A percentile compares a stretch with the other conserved stretches of the same genome.
Conservation (phyloP, 2,797 vertebrate species). For the Peromyscus eremicus region DNA sequence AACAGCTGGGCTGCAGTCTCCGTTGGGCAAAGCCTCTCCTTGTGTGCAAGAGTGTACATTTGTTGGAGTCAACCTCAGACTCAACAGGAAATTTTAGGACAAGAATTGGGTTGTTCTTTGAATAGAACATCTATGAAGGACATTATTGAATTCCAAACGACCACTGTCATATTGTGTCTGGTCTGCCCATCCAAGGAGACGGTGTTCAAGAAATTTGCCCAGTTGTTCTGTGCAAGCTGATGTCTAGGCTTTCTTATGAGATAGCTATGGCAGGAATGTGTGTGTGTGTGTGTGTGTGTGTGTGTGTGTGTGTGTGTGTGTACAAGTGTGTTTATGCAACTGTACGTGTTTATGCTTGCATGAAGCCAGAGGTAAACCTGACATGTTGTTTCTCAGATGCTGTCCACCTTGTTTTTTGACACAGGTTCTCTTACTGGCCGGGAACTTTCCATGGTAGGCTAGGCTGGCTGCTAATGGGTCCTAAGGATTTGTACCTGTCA, state of each 20-base stretch:
- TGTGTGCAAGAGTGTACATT: constrained; percentile 8
- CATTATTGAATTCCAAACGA: constrained; percentile 6
- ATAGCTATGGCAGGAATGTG: not conserved
- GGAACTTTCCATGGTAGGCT: not conserved
- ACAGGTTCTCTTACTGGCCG: not conserved
- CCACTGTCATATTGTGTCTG: not conserved
- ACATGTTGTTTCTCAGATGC: too few relatives aligned
- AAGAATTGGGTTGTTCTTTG: constrained; percentile 28
- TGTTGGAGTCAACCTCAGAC: not conserved
- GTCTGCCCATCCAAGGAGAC: not conserved
- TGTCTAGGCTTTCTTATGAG: not conserved
- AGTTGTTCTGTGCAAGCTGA: not conserved
- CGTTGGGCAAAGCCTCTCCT: constrained; percentile 28
- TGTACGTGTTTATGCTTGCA: not conserved
- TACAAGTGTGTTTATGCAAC: not conserved
- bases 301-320: not conserved
- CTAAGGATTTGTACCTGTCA: not conserved
- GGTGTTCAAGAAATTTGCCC: not conserved
- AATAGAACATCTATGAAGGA: constrained; percentile 5
- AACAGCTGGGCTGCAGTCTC: constrained; percentile 78
- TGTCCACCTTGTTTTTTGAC: not conserved
- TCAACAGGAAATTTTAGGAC: constrained; percentile 5
- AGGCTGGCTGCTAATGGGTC: too few relatives aligned
- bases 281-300: not conserved
- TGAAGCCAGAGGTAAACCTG: not conserved